Evolutionary conservation across 2,888 invertebrate genomes (phyloP).

Genomic region (Melanotus villosus): DNA sequence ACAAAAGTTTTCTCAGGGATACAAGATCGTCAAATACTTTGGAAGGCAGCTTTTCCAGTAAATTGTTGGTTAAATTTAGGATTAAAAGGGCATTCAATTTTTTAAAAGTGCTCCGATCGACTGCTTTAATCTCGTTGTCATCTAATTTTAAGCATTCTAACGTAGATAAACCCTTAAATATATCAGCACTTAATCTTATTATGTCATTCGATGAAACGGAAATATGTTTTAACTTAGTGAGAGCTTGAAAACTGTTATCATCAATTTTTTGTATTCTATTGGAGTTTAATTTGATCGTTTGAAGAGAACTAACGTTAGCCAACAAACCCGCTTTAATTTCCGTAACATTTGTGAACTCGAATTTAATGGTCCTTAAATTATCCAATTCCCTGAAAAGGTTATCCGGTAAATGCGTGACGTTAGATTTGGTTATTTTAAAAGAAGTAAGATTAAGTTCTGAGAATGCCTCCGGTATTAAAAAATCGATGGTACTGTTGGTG

Average conservation of each 20-base stretch:
- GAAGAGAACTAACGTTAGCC: constrained; percentile 8
- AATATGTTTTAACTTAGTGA: constrained; percentile 19
- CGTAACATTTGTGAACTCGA: constrained; percentile 29
- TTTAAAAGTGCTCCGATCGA: constrained; percentile 37
- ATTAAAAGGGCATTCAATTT: constrained; percentile 28
- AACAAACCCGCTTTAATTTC: constrained; percentile 9
- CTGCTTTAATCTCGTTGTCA: constrained; percentile 38
- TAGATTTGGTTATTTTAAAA: constrained; percentile 30
- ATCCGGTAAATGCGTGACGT: constrained; percentile 18
- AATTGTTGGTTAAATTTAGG: constrained; percentile 40
- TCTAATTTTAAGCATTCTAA: constrained; percentile 40
- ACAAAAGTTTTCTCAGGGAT: constrained; percentile 36
- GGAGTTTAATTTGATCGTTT: constrained; percentile 6
- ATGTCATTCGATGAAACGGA: constrained; percentile 30
- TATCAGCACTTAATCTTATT: constrained; percentile 14
- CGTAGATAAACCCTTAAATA: constrained; percentile 24
- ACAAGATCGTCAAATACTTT: constrained; percentile 35
- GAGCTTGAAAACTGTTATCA: constrained; percentile 1
- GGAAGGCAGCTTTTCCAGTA: constrained; percentile 29
- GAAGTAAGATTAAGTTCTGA: constrained; percentile 25
- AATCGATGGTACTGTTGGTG: constrained; percentile 32
- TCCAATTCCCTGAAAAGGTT: constrained; percentile 16
- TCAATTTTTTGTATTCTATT: constrained; percentile 27
- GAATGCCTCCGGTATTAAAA: constrained; percentile 20
- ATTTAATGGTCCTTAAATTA: constrained; percentile 20